These are phyloP conservation scores for Rhopilema esculentum DNA, from an alignment of 30 jellyfish, hydroid and myxozoan genomes.

Conservation along the genomic window DNA sequence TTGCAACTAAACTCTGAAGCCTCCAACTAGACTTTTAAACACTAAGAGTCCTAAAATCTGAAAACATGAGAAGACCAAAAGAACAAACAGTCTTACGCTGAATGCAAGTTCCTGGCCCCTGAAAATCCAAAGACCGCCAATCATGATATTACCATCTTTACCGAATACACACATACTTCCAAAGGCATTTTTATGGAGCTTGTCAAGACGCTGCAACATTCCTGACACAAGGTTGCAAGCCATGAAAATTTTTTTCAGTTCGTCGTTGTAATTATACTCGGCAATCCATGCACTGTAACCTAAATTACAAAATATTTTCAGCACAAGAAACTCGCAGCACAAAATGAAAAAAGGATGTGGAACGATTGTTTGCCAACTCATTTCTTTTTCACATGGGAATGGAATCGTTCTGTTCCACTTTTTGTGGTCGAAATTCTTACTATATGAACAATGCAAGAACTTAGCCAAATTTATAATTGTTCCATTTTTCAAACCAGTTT, in stretches of 20 bases:
- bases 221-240: conserved; percentile 91
- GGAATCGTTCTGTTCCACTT: too few species aligned
- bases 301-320: neutral
- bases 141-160: conserved; percentile 32
- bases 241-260: conserved; percentile 58
- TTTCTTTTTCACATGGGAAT: too few species aligned
- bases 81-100: conserved; percentile 44
- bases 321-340: neutral
- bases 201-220: conserved; percentile 88
- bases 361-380: too few species aligned
- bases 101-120: conserved; percentile 90
- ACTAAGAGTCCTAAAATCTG: neutral
- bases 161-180: conserved; percentile 68
- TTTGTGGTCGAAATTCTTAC: too few species aligned
- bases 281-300: conserved; percentile 91
- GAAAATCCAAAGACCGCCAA: conserved; percentile 89
- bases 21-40: too few species aligned
- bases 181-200: conserved; percentile 80
- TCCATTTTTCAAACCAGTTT: too few species aligned
- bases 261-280: conserved; percentile 85
- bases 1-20: too few species aligned
- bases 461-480: too few species aligned
- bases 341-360: too few species aligned
- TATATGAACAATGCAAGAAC: too few species aligned
- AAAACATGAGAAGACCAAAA: neutral